Percentiles rank a stretch among this genome's conserved stretches.
Evolutionary conservation across 2,888 invertebrate species (phyloP).

Genomic region (Disparrhopalites patrizii): DNA sequence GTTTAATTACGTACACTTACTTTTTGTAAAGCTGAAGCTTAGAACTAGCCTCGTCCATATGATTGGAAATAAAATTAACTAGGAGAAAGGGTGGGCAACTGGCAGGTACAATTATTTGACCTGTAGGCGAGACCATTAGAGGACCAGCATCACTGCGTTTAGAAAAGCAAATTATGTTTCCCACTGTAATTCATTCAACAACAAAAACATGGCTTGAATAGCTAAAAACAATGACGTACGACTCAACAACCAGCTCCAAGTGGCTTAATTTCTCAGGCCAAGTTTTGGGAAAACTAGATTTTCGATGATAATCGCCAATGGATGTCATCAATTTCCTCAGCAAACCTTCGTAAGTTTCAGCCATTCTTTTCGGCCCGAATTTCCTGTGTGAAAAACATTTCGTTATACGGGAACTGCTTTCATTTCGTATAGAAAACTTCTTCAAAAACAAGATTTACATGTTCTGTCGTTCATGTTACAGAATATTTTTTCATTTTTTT

Average conservation of each 20-base stretch:
- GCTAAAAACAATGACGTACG: too few species aligned
- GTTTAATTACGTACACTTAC: too few species aligned
- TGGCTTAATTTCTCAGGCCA: constrained; percentile 71
- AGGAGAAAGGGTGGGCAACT: constrained; percentile 83
- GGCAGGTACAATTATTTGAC: constrained; percentile 87
- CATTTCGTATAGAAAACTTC: too few species aligned
- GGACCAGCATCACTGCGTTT: constrained; percentile 89
- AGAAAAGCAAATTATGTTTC: too few species aligned
- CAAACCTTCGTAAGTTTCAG: constrained; percentile 77
- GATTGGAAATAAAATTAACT: constrained; percentile 73
- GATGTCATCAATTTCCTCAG: constrained; percentile 78
- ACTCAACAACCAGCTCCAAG: constrained; percentile 82
- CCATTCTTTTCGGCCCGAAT: constrained; percentile 86
- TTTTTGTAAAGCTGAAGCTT: constrained; percentile 70
- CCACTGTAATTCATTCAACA: too few species aligned
- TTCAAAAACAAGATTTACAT: too few species aligned
- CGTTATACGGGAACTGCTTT: too few species aligned
- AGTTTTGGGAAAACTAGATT: constrained; percentile 61
- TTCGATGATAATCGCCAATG: constrained; percentile 69
- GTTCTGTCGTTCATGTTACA: not conserved
- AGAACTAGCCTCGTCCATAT: constrained; percentile 69
- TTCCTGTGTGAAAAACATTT: too few species aligned
- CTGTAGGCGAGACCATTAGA: constrained; percentile 86
- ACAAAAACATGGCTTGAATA: too few species aligned
- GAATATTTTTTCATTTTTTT: not conserved